phyloP scores from a whole-genome alignment of 2,797 vertebrate species.

The Malacoraja senta region DNA sequence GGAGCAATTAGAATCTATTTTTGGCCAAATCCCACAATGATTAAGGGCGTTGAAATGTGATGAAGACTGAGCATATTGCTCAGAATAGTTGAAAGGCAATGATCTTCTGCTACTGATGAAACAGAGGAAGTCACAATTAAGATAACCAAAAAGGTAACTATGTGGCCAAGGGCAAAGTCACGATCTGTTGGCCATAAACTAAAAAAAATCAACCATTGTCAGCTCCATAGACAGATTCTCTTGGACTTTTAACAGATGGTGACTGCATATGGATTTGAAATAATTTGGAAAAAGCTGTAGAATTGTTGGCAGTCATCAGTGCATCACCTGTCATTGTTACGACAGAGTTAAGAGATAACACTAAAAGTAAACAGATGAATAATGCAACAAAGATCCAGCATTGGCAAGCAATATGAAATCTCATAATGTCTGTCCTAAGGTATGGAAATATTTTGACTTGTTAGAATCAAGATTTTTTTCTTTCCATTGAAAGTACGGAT shows the following conservation, averaged over 20 bases:
- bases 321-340: background rate
- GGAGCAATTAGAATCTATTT: too few relatives aligned
- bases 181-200: background rate
- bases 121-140: background rate
- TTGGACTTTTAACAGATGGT: slow-evolving; percentile 3
- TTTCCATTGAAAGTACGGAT: background rate
- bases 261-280: slow-evolving; percentile 7
- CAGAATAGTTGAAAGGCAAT: background rate
- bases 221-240: background rate
- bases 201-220: background rate
- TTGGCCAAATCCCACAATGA: slow-evolving; percentile 1
- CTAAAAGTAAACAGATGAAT: background rate
- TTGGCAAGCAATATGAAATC: background rate
- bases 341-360: background rate
- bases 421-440: background rate
- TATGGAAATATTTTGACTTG: background rate
- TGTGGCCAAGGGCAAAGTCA: background rate
- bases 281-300: background rate
- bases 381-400: background rate
- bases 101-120: background rate
- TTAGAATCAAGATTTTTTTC: background rate
- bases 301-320: background rate
- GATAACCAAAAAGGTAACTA: background rate
- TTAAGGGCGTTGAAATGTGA: background rate
- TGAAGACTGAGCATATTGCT: background rate